Evolutionary conservation across 2,113 vertebrate genomes (phyloP).

Genomic region (Hypocryptadius cinnamomeus): DNA sequence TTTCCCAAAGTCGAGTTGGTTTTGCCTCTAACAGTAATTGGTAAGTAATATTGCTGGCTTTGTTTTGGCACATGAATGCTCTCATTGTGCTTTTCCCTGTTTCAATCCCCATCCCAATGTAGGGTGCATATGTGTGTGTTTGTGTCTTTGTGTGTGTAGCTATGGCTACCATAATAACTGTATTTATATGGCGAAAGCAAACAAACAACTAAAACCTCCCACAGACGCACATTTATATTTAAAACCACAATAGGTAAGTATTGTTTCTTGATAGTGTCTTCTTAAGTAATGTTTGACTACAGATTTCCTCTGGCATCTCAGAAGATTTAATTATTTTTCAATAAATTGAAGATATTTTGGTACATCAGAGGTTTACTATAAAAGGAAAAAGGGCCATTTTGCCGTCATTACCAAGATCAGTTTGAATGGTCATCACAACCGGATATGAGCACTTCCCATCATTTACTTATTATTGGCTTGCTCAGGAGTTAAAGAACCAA

Average conservation of each 20-base stretch:
- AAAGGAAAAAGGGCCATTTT: not conserved
- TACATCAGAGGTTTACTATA: not conserved
- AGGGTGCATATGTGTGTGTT: fast-evolving
- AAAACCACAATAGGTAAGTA: fast-evolving
- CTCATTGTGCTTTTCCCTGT: not conserved
- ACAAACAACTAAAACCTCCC: fast-evolving
- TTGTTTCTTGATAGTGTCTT: not conserved
- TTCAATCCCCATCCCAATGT: not conserved
- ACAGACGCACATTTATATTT: not conserved
- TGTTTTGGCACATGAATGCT: not conserved
- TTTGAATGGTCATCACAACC: not conserved
- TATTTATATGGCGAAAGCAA: not conserved
- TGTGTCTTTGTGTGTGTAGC: too few species aligned
- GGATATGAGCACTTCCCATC: not conserved
- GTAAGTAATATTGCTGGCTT: not conserved
- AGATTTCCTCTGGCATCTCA: not conserved
- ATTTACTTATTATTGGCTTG: not conserved
- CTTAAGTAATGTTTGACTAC: not conserved
- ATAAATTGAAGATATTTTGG: not conserved
- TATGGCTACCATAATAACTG: not conserved
- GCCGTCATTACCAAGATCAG: not conserved
- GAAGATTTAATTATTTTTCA: not conserved
- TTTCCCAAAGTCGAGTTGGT: not conserved
- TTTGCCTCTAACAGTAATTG: not conserved
- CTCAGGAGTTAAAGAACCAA: not conserved